These are phyloP conservation scores for Drosophila grimshawi DNA, from an alignment of 1,140 invertebrate genomes.

Conservation along the genomic window DNA sequence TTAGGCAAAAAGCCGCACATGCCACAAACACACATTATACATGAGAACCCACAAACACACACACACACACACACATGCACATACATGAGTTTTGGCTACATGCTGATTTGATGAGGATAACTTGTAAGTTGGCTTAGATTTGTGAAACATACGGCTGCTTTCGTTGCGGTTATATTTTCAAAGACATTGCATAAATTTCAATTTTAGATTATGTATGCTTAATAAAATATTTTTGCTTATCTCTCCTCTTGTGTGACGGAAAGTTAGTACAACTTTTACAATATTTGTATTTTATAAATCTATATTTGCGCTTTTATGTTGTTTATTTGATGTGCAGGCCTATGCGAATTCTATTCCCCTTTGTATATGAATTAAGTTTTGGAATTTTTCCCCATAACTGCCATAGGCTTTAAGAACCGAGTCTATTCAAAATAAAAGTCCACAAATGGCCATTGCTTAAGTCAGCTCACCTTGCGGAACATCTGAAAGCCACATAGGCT, in stretches of 20 bases:
- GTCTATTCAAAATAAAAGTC: neutral
- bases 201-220: conserved; percentile 78
- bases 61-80: neutral
- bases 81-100: conserved; percentile 28
- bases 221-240: conserved; percentile 75
- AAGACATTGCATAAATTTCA: conserved; percentile 74
- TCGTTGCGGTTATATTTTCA: conserved; percentile 38
- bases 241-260: conserved; percentile 25
- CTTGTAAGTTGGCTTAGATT: conserved; percentile 65
- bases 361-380: neutral
- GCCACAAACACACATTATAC: conserved; percentile 51
- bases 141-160: conserved; percentile 30
- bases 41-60: conserved; percentile 4
- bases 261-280: neutral
- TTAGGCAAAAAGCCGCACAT: conserved; percentile 54
- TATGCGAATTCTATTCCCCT: neutral
- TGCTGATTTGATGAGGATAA: conserved; percentile 59
- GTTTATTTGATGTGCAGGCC: conserved; percentile 30
- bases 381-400: neutral
- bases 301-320: conserved; percentile 5
- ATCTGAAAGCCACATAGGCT: conserved; percentile 29
- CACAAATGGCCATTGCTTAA: conserved; percentile 9
- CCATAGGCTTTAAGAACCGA: neutral
- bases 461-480: conserved; percentile 21
- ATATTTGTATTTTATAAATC: conserved; percentile 13